A percentile compares a stretch with the other conserved stretches of the same genome.
These are phyloP conservation scores for Auanema sp. DNA, from an alignment of 2,888 invertebrate genomes.

Conservation along the genomic window DNA sequence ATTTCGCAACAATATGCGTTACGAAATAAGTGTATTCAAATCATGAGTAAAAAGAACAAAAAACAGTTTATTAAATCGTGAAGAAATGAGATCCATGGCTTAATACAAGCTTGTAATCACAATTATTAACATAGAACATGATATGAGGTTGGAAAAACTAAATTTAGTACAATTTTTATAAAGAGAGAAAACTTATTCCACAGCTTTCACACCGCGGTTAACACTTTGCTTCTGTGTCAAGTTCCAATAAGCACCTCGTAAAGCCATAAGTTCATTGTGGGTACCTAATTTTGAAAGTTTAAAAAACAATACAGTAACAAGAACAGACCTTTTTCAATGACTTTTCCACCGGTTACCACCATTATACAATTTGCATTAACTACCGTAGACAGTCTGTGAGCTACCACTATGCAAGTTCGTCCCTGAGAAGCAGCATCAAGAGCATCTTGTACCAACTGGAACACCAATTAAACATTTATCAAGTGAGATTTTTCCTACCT, in stretches of 20 bases:
- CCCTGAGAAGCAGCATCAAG: constrained; percentile 70
- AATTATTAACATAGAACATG: no score
- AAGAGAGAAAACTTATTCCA: no score
- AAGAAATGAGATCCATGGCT: no score
- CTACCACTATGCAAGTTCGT: constrained; percentile 67
- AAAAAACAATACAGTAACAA: not conserved
- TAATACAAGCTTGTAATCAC: no score
- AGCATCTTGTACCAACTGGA: constrained; percentile 69
- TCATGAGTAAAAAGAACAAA: no score
- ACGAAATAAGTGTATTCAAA: no score
- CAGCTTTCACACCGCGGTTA: no score
- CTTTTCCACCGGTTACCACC: constrained; percentile 51
- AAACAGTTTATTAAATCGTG: no score
- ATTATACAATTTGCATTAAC: constrained; percentile 62
- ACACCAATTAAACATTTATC: not conserved
- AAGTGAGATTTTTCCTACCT: constrained; percentile 32
- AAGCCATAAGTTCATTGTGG: not conserved
- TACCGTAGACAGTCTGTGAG: constrained; percentile 69
- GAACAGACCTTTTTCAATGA: constrained; percentile 70
- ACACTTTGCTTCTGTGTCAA: not conserved
- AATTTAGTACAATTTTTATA: no score
- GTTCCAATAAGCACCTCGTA: constrained; percentile 1
- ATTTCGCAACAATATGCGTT: no score
- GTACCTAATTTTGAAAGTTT: constrained; percentile 69
- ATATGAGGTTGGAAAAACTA: no score